Evolutionary conservation across 2,888 invertebrate species (phyloP).

Genomic region (Brachylomia viminalis): DNA sequence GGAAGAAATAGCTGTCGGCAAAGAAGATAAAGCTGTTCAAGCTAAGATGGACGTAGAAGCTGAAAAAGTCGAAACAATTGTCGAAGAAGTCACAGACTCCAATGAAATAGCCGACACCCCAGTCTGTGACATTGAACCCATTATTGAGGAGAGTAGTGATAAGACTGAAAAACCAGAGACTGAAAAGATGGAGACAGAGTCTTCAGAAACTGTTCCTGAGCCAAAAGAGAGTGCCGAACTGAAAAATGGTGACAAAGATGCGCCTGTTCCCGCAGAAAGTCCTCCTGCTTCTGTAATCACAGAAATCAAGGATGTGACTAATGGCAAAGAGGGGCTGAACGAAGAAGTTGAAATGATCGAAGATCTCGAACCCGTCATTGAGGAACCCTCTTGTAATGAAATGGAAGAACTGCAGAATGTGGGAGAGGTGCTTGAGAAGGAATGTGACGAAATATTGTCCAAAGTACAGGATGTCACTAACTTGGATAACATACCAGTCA

Average conservation of each 20-base stretch:
- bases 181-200: slow-evolving; percentile 77
- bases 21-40: slow-evolving; percentile 29
- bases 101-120: slow-evolving; percentile 72
- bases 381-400: slow-evolving; percentile 81
- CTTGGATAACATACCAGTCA: slow-evolving; percentile 83
- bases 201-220: slow-evolving; percentile 67
- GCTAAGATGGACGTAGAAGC: slow-evolving; percentile 53
- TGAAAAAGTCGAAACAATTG: slow-evolving; percentile 70
- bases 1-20: slow-evolving; percentile 53
- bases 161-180: slow-evolving; percentile 78
- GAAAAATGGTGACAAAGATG: slow-evolving; percentile 66
- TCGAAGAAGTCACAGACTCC: slow-evolving; percentile 76
- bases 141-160: slow-evolving; percentile 76
- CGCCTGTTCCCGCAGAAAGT: slow-evolving; percentile 72
- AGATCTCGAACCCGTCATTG: slow-evolving; percentile 81
- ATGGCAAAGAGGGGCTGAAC: slow-evolving; percentile 75
- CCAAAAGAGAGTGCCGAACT: slow-evolving; percentile 72
- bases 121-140: slow-evolving; percentile 73
- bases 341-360: slow-evolving; percentile 80
- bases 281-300: slow-evolving; percentile 74
- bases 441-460: slow-evolving; percentile 87
- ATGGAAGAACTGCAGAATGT: slow-evolving; percentile 84
- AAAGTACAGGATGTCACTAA: slow-evolving; percentile 88
- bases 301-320: slow-evolving; percentile 82
- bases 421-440: slow-evolving; percentile 86